These are phyloP conservation scores for Loris lydekkerianus DNA, from an alignment of 2,797 vertebrate genomes.

Conservation along the genomic window DNA sequence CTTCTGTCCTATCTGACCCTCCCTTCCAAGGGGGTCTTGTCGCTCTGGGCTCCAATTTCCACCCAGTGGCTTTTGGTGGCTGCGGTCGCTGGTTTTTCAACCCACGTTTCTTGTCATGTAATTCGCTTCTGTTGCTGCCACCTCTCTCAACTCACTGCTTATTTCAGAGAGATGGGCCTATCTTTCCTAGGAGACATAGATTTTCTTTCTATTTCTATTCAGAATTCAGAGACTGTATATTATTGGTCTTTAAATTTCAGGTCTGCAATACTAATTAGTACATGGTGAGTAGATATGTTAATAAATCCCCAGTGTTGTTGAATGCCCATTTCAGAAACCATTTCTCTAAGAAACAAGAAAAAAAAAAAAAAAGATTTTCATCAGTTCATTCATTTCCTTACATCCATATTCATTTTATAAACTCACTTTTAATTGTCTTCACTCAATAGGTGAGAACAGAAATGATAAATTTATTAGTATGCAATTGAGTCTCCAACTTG, in stretches of 20 bases:
- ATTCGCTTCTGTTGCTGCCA: background rate
- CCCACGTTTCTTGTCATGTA: conserved; percentile 21
- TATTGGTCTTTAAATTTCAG: background rate
- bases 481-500: background rate
- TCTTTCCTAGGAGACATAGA: conserved; percentile 28
- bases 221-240: conserved; percentile 27
- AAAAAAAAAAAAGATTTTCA: background rate
- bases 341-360: conserved; percentile 16
- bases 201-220: background rate
- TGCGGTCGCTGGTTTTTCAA: background rate
- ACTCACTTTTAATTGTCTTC: conserved; percentile 19
- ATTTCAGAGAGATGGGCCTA: background rate
- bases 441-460: conserved; percentile 20
- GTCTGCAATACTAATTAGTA: background rate
- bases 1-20: background rate
- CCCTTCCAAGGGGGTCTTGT: conserved; percentile 64
- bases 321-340: conserved; percentile 26
- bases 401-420: background rate
- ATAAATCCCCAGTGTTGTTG: background rate
- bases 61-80: conserved; percentile 50
- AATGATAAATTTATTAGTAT: conserved; percentile 17
- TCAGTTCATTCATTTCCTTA: conserved; percentile 47
- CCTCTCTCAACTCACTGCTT: background rate
- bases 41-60: background rate
- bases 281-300: background rate